Base-by-base conservation (phyloP, 2,113 vertebrate genomes). In the Gorsachius goisagi region DNA sequence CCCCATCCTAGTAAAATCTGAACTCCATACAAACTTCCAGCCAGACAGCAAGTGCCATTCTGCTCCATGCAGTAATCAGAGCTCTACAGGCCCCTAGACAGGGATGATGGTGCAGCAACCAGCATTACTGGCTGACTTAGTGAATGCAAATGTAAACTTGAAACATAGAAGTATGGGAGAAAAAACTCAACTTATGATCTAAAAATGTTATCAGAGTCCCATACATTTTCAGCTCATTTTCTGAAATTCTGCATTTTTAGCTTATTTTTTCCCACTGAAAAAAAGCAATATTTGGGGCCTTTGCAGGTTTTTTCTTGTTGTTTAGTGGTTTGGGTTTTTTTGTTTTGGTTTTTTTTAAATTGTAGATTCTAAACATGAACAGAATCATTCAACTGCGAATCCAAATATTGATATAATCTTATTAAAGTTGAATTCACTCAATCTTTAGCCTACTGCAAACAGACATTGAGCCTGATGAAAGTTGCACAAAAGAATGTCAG, bases 181-280 rank as follows among this genome's bases (percentile, higher is more conserved):
- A 74, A 63, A 73, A 80, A 3, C 2, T 24, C 12, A 35, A 3
- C 1, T 76, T 71, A 47, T 63, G 5, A 28, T 50, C 17, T 59
- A 27, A 81, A 77, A 62, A 27, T 2, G 2, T 41, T 35, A 44
- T 49, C 21, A 49, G 35, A 39, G 5, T 63, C 8, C 21, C 9
- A 35, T 66, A 74, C 28, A 24, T 5, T n/a, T 74, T 58, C 4
- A 67, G 4, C 3, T 67, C 8, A 69, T 49, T 69, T 82, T 68
- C 47, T 72, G 27, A 44, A 78, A 62, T 12, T 47, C 0, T 0
- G 7, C 1, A 19, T 5, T 78, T 85, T 18, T 47, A 7, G 2
- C 0, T 2, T 6, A 18, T 24, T 18, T 52, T 52, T 37, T 39
- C 21, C 12, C 13, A n/a, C 8, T 0, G 8, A 41, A 85, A 47